Conservation (phyloP, 2,888 invertebrate genomes). For the Liposcelis brunnea region DNA sequence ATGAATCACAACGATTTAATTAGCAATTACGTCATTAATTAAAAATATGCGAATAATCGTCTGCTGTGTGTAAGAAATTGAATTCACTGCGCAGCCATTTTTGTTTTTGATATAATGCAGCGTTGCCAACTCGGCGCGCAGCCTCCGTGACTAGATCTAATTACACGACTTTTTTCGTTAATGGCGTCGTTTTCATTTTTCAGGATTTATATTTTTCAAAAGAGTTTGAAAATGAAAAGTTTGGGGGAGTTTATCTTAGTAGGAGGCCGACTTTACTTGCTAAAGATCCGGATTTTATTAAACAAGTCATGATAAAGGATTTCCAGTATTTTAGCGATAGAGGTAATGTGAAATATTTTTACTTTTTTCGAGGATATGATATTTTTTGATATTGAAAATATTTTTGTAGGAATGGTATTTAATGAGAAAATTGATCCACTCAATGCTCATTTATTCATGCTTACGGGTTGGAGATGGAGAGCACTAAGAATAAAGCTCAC, state of each 20-base stretch:
- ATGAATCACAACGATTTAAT: too few relatives aligned
- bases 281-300: conserved; percentile 30
- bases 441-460: conserved; percentile 26
- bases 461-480: conserved; percentile 35
- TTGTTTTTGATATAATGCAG: too few relatives aligned
- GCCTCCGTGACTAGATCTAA: too few relatives aligned
- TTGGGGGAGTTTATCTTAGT: conserved; percentile 31
- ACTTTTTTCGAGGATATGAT: too few relatives aligned
- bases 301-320: conserved; percentile 29
- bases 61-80: too few relatives aligned
- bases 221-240: conserved; percentile 20
- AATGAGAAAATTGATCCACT: conserved; percentile 22
- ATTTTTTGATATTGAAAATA: background rate
- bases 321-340: conserved; percentile 31
- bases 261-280: conserved; percentile 30
- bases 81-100: too few relatives aligned
- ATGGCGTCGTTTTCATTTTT: conserved; percentile 1
- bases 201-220: conserved; percentile 12
- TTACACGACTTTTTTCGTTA: too few relatives aligned
- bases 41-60: too few relatives aligned
- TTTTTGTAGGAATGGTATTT: background rate
- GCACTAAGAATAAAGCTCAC: conserved; percentile 30
- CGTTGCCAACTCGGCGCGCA: too few relatives aligned
- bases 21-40: too few relatives aligned
- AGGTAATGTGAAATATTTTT: too few relatives aligned